These are phyloP conservation scores for Pachydiplax longipennis DNA, from an alignment of 2,888 invertebrate genomes.

Conservation along the genomic window DNA sequence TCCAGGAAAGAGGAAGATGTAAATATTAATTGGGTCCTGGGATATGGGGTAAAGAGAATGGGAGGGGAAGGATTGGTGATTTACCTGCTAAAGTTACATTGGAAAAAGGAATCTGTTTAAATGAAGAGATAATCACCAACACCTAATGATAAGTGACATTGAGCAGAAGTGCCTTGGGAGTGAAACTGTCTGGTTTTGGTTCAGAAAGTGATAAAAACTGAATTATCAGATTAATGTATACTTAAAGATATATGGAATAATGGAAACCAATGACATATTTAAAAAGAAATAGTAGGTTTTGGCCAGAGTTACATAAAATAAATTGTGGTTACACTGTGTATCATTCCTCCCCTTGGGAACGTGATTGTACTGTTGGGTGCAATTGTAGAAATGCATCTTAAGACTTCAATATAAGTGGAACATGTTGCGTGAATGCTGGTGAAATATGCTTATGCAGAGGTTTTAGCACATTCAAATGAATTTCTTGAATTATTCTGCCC, in stretches of 20 bases:
- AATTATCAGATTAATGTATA: slow-evolving; percentile 35
- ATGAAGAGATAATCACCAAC: slow-evolving; percentile 27
- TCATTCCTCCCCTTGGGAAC: slow-evolving; percentile 36
- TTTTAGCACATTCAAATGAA: background rate
- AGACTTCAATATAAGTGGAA: slow-evolving; percentile 30
- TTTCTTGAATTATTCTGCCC: background rate
- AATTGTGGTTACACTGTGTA: slow-evolving; percentile 32
- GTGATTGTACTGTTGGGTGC: slow-evolving; percentile 19
- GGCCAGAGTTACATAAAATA: slow-evolving; percentile 31
- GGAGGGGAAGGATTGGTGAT: slow-evolving; percentile 28
- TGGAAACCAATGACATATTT: slow-evolving; percentile 8
- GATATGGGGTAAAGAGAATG: background rate
- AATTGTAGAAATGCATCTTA: slow-evolving; percentile 5
- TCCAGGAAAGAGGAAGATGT: slow-evolving; percentile 26
- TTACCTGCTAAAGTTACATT: slow-evolving; percentile 2
- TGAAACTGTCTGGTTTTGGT: slow-evolving; percentile 41
- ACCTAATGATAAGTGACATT: slow-evolving; percentile 38
- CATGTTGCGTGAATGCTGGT: slow-evolving; percentile 28
- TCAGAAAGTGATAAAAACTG: slow-evolving; percentile 43
- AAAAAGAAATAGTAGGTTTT: slow-evolving; percentile 35
- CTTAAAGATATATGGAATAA: slow-evolving; percentile 18
- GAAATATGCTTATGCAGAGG: slow-evolving; percentile 7
- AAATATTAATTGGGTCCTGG: slow-evolving; percentile 34
- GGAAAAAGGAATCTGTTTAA: slow-evolving; percentile 30
- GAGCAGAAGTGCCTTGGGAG: slow-evolving; percentile 45